Percentiles rank a stretch among this genome's conserved stretches.
Evolutionary conservation across 2,888 invertebrate genomes (phyloP).

Genomic region (Nomada hirtipes): DNA sequence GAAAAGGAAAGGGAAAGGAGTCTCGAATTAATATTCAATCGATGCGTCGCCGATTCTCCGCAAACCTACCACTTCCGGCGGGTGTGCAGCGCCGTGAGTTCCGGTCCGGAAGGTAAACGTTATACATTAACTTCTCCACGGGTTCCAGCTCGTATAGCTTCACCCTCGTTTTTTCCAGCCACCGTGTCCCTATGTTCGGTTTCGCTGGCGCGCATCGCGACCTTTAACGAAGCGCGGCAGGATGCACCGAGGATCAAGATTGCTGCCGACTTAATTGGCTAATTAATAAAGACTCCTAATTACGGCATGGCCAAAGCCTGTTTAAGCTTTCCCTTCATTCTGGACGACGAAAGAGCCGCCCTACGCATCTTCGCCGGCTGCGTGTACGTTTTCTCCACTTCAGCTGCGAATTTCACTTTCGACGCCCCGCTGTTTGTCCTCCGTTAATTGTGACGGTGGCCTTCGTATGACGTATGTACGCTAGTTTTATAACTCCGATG

Average conservation of each 20-base stretch:
- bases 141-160: slow-evolving; percentile 60
- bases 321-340: slow-evolving; percentile 65
- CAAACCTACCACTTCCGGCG: slow-evolving; percentile 60
- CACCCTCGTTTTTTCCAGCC: slow-evolving; percentile 54
- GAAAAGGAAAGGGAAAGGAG: no score
- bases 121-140: slow-evolving; percentile 47
- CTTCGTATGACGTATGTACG: not conserved
- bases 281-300: slow-evolving; percentile 82
- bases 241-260: slow-evolving; percentile 79
- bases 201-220: slow-evolving; percentile 75
- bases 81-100: slow-evolving; percentile 28
- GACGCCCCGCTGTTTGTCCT: not conserved
- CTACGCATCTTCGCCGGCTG: not conserved
- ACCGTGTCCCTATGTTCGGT: slow-evolving; percentile 55
- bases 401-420: slow-evolving; percentile 10
- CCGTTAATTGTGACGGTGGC: not conserved
- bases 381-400: not conserved
- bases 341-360: slow-evolving; percentile 20
- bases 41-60: slow-evolving; percentile 27
- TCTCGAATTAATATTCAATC: slow-evolving; percentile 35
- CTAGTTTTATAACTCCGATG: not conserved
- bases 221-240: slow-evolving; percentile 80
- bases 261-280: slow-evolving; percentile 79
- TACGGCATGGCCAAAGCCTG: slow-evolving; percentile 73
- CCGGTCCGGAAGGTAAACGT: slow-evolving; percentile 54